phyloP scores from a whole-genome alignment of 2,888 invertebrate genomes.

The Rosalia funebris region DNA sequence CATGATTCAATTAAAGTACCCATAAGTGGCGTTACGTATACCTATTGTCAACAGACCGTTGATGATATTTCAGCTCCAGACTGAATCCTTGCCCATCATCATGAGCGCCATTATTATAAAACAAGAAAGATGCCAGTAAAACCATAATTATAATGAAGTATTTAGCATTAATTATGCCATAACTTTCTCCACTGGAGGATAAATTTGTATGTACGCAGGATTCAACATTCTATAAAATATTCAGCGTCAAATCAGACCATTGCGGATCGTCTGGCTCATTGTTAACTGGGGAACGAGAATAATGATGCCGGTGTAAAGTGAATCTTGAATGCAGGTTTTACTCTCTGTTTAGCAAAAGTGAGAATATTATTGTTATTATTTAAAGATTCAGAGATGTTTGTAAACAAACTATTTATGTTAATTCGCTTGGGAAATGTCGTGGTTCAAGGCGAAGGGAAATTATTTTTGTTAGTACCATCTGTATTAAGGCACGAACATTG shows the following conservation, averaged over 20 bases:
- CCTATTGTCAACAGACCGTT: too few relatives aligned
- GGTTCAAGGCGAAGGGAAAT: neutral
- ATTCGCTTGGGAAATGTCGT: neutral
- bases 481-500: too few relatives aligned
- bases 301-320: slow-evolving; percentile 6
- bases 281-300: slow-evolving; percentile 16
- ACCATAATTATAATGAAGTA: slow-evolving; percentile 18
- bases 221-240: slow-evolving; percentile 7
- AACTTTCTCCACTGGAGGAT: slow-evolving; percentile 24
- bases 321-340: slow-evolving; percentile 12
- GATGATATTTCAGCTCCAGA: too few relatives aligned
- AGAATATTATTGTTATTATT: slow-evolving; percentile 14
- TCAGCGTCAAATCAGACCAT: slow-evolving; percentile 12
- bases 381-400: slow-evolving; percentile 5
- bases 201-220: slow-evolving; percentile 13
- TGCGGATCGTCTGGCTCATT: slow-evolving; percentile 6
- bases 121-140: too few relatives aligned
- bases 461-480: neutral
- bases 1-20: too few relatives aligned
- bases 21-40: too few relatives aligned
- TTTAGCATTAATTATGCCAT: slow-evolving; percentile 1
- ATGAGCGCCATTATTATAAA: too few relatives aligned
- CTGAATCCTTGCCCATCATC: too few relatives aligned
- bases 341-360: slow-evolving; percentile 21
- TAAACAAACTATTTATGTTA: neutral